A percentile compares a stretch with the other conserved stretches of the same genome.
Evolutionary conservation across 1,140 invertebrate species (phyloP).

Genomic region (Penaeus vannamei): DNA sequence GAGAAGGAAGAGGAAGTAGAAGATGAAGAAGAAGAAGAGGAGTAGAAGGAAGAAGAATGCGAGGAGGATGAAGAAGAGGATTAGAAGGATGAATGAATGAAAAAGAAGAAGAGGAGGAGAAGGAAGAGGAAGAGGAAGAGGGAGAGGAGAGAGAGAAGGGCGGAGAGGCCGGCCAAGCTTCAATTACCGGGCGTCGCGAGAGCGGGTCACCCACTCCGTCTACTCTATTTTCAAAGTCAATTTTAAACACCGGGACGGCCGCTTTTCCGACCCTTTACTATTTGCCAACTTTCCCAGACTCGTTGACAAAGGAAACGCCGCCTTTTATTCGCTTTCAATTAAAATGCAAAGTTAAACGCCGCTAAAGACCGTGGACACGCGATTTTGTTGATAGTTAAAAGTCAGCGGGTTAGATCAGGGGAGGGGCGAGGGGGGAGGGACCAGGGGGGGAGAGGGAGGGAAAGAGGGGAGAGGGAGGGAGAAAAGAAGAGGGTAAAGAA

Average conservation of each 20-base stretch:
- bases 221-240: constrained; percentile 36
- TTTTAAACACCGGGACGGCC: constrained; percentile 16
- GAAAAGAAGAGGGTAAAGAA: background rate
- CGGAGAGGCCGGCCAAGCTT: no score
- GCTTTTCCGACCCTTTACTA: background rate
- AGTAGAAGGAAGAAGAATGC: no score
- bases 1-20: no score
- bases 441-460: background rate
- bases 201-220: background rate
- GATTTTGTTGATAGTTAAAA: constrained; percentile 62
- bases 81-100: background rate
- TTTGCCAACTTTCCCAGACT: constrained; percentile 51
- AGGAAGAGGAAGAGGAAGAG: no score
- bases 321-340: constrained; percentile 57
- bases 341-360: constrained; percentile 61
- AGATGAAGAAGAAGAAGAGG: no score
- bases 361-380: constrained; percentile 55
- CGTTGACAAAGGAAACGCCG: constrained; percentile 47
- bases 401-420: background rate
- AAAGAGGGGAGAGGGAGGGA: background rate
- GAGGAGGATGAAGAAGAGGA: background rate
- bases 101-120: no score
- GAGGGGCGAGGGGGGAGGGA: background rate
- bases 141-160: background rate
- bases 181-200: no score